Conservation (phyloP, 2,888 invertebrate genomes). For the Sarcophaga variegata region DNA sequence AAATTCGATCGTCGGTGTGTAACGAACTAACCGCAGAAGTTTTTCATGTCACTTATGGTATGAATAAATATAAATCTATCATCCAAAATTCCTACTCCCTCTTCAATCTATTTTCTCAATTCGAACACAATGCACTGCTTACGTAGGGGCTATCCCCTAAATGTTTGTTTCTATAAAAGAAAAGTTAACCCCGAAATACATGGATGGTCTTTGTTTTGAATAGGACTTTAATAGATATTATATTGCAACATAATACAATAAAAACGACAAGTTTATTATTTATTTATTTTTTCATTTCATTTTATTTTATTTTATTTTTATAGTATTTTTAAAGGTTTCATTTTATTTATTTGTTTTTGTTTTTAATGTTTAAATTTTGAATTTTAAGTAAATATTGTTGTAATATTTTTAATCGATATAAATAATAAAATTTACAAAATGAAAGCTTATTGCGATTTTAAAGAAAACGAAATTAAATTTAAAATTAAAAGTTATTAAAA, state of each 20-base stretch:
- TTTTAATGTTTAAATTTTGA: slow-evolving; percentile 59
- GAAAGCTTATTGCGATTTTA: slow-evolving; percentile 53
- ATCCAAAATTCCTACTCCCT: no score
- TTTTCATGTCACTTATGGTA: no score
- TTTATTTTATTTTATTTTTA: slow-evolving; percentile 11
- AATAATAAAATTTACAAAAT: slow-evolving; percentile 66
- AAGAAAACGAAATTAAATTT: slow-evolving; percentile 29
- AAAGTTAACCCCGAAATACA: no score
- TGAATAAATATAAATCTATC: no score
- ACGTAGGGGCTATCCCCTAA: no score
- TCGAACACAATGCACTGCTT: no score
- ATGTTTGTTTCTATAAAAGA: no score
- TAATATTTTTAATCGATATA: slow-evolving; percentile 32
- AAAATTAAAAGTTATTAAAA: slow-evolving; percentile 44
- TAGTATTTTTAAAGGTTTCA: slow-evolving; percentile 24
- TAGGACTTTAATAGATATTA: no score
- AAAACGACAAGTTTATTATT: not conserved
- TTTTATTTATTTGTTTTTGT: not conserved
- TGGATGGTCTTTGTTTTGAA: no score
- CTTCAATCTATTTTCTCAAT: no score
- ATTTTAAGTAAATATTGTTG: slow-evolving; percentile 51
- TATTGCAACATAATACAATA: not conserved
- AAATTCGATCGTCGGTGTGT: no score
- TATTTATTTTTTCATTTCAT: not conserved
- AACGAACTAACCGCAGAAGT: no score